Conservation (phyloP, 92 coral and sea anemone species). For the Anthopleura xanthogrammica region DNA sequence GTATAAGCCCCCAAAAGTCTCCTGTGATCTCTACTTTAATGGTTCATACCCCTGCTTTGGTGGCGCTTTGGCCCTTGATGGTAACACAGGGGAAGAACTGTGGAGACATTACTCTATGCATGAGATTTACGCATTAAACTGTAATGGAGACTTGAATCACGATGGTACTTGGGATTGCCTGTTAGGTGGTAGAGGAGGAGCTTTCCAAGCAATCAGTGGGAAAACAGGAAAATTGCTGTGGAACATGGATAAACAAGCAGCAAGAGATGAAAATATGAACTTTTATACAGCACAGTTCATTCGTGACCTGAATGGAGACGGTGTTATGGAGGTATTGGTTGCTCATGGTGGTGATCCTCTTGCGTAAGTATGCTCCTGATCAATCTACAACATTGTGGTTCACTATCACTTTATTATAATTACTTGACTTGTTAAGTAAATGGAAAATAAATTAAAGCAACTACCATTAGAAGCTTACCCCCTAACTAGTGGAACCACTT, state of each 20-base stretch:
- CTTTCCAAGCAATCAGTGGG: constrained; percentile 84
- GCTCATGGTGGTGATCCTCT: constrained; percentile 98
- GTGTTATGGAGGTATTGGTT: constrained; percentile 78
- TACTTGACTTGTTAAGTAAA: too few species aligned
- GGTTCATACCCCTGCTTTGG: constrained; percentile 96
- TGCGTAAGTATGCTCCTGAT: constrained; percentile 56
- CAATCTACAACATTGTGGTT: too few species aligned
- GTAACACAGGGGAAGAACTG: constrained; percentile 77
- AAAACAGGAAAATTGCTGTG: constrained; percentile 74
- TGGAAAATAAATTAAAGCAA: too few species aligned
- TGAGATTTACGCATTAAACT: constrained; percentile 89
- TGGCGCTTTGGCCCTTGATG: constrained; percentile 86
- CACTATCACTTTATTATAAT: too few species aligned
- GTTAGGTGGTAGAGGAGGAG: constrained; percentile 89
- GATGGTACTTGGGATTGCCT: constrained; percentile 93
- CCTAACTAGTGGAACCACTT: not conserved
- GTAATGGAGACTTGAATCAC: constrained; percentile 86
- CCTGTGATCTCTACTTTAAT: constrained; percentile 92
- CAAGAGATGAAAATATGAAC: constrained; percentile 77
- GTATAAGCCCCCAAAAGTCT: constrained; percentile 66
- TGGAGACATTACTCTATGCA: constrained; percentile 98
- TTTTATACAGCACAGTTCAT: constrained; percentile 93
- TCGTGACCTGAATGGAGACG: constrained; percentile 91
- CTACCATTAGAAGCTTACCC: too few species aligned
- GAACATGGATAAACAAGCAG: constrained; percentile 83